Evolutionary conservation across 2,888 invertebrate species (phyloP), one percentile per base, ranked within the genome.

Genomic region (Dryobota labecula): DNA sequence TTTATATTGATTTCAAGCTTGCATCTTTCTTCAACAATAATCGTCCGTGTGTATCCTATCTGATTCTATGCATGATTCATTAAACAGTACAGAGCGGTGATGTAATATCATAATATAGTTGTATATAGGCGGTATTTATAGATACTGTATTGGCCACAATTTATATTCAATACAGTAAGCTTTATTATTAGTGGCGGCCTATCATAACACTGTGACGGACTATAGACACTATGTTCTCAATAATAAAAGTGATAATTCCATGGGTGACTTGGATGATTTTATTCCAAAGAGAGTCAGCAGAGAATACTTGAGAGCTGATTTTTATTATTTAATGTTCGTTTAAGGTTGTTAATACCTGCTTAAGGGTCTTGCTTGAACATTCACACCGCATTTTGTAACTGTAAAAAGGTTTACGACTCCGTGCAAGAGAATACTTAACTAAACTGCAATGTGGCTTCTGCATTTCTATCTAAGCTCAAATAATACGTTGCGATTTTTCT

Each of bases 141-240:
- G 71, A 70, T 77, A 70, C 68, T 75, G 43, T 76, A 76, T 65
- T 67, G 64, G 45, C 60, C 41, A 72, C 65, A 60, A 82, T 84
- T 84, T 82, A 82, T 73, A 85, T 85, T 85, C 84, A 84, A 80
- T 85, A 85, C 80, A 47, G 60, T 66, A 36, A 36, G 60, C 74
- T 72, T 67, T 78, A 66, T 79, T 76, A 81, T 83, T 69, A 54
- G 63, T 72, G 73, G 58, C 45, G 70, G 47, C 61, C 64, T 64
- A 72, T 77, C 62, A 72, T 38, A 66, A 18, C 9, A 18, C 5
- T 64, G 24, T 57, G 27, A 58, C 0, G 13, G 20, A 83, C 20
- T 49, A 38, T 66, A 49, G 8, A 58, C 60, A 15, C 24, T 83
- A 73, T 69, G 1, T 0, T 2, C 2, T 27, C 4, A 15, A 38